Conservation (phyloP, 2,113 vertebrate species). For the Aramus guarauna region DNA sequence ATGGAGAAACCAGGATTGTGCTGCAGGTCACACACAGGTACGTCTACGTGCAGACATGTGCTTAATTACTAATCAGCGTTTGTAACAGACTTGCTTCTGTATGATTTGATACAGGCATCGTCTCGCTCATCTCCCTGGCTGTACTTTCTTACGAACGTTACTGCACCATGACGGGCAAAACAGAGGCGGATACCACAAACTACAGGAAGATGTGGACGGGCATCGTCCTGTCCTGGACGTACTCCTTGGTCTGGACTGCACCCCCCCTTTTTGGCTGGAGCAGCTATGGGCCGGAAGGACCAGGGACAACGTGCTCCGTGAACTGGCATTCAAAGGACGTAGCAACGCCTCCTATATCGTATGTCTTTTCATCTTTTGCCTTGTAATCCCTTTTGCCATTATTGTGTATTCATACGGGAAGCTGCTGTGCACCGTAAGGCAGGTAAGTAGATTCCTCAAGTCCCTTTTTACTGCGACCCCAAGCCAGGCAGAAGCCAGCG, state of each 20-base stretch:
- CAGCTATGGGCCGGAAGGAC: slow-evolving; percentile 78
- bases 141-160: slow-evolving; percentile 83
- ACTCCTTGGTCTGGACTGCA: slow-evolving; percentile 79
- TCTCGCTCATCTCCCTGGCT: slow-evolving; percentile 81
- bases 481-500: background rate
- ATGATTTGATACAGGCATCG: slow-evolving; percentile 68
- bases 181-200: slow-evolving; percentile 78
- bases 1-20: background rate
- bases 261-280: slow-evolving; percentile 84
- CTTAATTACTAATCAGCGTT: background rate
- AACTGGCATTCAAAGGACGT: slow-evolving; percentile 78
- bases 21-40: background rate
- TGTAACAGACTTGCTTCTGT: background rate
- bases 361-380: slow-evolving; percentile 82
- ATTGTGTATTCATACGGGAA: slow-evolving; percentile 80
- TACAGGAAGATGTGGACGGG: slow-evolving; percentile 75
- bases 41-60: background rate
- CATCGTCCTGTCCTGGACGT: slow-evolving; percentile 77
- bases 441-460: slow-evolving; percentile 67
- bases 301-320: slow-evolving; percentile 82
- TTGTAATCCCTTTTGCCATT: slow-evolving; percentile 77
- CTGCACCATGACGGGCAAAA: slow-evolving; percentile 75
- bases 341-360: slow-evolving; percentile 79
- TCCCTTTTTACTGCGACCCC: background rate
- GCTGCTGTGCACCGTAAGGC: slow-evolving; percentile 76